A percentile compares a stretch with the other conserved stretches of the same genome.
Evolutionary conservation across 2,888 invertebrate species (phyloP).

Genomic region (Heliconius charithonia): DNA sequence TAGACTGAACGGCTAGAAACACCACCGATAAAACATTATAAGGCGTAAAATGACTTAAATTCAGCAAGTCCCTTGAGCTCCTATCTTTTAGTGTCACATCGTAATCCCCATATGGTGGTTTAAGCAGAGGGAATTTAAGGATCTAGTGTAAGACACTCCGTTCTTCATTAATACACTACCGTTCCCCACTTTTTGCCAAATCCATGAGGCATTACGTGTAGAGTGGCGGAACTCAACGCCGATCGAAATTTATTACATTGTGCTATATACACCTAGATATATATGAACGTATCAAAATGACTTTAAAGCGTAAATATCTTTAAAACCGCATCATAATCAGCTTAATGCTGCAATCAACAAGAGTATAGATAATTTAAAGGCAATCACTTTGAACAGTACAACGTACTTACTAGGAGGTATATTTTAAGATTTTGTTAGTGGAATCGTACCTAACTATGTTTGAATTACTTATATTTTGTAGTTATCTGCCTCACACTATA

Average conservation of each 20-base stretch:
- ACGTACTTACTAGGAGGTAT: background rate
- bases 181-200: too few species aligned
- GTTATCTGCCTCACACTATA: background rate
- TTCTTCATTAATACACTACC: too few species aligned
- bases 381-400: background rate
- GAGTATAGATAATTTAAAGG: constrained; percentile 7
- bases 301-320: background rate
- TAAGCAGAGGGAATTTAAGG: too few species aligned
- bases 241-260: background rate
- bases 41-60: too few species aligned
- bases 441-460: background rate
- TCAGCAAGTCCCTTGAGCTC: too few species aligned
- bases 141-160: too few species aligned
- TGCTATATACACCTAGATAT: background rate
- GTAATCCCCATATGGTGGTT: too few species aligned
- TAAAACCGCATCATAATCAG: constrained; percentile 10
- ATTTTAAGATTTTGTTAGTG: background rate
- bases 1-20: too few species aligned
- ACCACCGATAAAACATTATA: too few species aligned
- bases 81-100: too few species aligned
- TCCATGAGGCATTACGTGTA: too few species aligned
- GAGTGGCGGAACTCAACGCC: background rate
- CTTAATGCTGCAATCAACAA: background rate
- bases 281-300: background rate
- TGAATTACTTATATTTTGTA: background rate